Evolutionary conservation across 2,113 vertebrate species (phyloP), one percentile per base, ranked within the genome.

Genomic region (Tragulus kanchil): DNA sequence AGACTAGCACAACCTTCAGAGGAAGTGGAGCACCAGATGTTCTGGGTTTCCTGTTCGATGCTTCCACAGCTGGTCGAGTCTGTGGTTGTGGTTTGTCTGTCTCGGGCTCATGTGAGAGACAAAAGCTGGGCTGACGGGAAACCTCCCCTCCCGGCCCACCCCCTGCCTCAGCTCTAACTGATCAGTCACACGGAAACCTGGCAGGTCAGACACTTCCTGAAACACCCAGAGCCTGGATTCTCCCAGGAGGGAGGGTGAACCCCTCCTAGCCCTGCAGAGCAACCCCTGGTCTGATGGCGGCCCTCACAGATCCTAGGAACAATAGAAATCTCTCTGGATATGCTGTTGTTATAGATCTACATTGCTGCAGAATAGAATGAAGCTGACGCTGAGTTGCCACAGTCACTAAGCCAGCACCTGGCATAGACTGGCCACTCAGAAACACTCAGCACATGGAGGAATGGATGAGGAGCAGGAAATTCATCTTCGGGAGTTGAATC

Each of bases 61-160:
- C 97, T 94, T 97, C 98, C 96, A 61, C 98, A 97, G 98, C 96
- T 97, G 98, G 97, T 94, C 3, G 48, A 23, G 97, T 94, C 95
- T 97, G 98, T 97, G 98, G 98, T 96, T 98, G 97, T 97, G 98
- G 98, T 98, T 97, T 78, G 97, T 98, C 95, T 98, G 98, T 98
- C 98, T 98, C 88, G 69, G 94, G 95, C 98, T 98, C 75, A 1
- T 73, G 94, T 93, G 98, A 89, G 97, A 98, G 95, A 98, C 98
- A 83, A 94, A 97, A 93, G 73, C 96, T 56, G 62, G 58, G 45
- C 85, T 88, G 83, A 54, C 97, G 97, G 98, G 98, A 98, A 98
- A 77, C 92, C 69, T 86, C 36, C 85, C 89, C n/a, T 77, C 84
- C 59, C 1, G 6, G 9, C 26, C 65, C 1, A 8, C 77, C 90